A percentile compares a stretch with the other conserved stretches of the same genome.
phyloP scores from a whole-genome alignment of 2,888 invertebrate species.

The Drosophila buzzatii region DNA sequence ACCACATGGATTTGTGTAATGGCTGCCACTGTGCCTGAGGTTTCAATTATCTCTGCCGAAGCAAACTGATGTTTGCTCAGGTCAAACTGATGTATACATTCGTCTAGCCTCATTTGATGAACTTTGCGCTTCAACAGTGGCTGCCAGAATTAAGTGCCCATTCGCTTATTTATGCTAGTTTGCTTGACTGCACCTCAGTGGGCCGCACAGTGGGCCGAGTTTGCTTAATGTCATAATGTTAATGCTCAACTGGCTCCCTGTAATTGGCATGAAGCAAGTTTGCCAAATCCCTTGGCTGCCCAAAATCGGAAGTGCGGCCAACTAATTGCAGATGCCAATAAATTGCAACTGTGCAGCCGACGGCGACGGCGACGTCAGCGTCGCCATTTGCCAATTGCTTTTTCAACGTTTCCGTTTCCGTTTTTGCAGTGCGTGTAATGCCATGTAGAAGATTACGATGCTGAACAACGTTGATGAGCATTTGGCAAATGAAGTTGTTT shows the following conservation, averaged over 20 bases:
- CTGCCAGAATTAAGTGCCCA: not conserved
- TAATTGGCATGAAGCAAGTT: conserved; percentile 47
- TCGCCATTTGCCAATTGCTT: conserved; percentile 72
- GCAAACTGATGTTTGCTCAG: no score
- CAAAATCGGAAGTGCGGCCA: conserved; percentile 46
- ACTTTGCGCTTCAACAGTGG: not conserved
- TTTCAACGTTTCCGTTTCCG: conserved; percentile 74
- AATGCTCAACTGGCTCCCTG: conserved; percentile 37
- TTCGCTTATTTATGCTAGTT: not conserved
- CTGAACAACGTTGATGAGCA: conserved; percentile 29
- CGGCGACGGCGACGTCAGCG: not conserved
- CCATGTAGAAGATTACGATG: conserved; percentile 45
- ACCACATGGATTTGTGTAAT: not conserved
- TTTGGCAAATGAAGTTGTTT: conserved; percentile 45
- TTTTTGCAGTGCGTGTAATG: conserved; percentile 49
- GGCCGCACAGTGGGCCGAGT: not conserved
- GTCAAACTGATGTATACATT: not conserved
- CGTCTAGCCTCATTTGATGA: not conserved
- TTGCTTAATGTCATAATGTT: conserved; percentile 35
- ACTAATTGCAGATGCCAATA: conserved; percentile 69
- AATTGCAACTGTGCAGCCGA: conserved; percentile 49
- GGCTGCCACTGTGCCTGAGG: not conserved
- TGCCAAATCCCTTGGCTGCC: conserved; percentile 33
- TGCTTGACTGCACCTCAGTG: not conserved
- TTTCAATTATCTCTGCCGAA: not conserved